These are phyloP conservation scores for Clupea harengus DNA, from an alignment of 2,113 vertebrate genomes.

Conservation along the genomic window DNA sequence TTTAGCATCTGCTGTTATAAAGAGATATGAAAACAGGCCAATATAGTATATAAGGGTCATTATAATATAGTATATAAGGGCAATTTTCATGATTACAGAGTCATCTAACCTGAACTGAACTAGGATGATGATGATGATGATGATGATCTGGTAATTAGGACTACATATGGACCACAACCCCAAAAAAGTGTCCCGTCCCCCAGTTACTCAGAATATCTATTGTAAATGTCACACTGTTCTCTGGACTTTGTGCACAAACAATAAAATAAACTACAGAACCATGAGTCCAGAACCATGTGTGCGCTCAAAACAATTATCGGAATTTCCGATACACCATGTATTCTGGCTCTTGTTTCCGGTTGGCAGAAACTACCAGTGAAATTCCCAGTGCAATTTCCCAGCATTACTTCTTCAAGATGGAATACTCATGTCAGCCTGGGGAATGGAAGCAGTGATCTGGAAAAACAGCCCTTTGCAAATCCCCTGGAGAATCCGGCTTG, in stretches of 20 bases:
- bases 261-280: neutral
- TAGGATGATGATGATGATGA: neutral
- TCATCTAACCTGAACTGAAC: neutral
- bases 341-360: neutral
- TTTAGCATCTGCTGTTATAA: neutral
- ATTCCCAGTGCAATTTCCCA: neutral
- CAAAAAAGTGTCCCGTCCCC: no score
- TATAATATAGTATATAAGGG: neutral
- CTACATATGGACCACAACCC: no score
- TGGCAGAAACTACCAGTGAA: no score
- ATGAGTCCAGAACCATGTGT: neutral
- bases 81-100: neutral
- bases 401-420: neutral
- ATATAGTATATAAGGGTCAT: neutral
- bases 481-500: neutral
- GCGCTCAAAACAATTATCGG: neutral
- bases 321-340: neutral
- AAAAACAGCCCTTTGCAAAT: neutral
- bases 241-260: no score
- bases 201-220: no score
- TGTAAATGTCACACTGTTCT: neutral
- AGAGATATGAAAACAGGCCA: neutral
- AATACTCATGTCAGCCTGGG: neutral
- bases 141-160: no score
- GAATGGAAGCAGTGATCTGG: neutral